Conservation (phyloP, 2,797 vertebrate genomes). For the Oreortyx pictus region DNA sequence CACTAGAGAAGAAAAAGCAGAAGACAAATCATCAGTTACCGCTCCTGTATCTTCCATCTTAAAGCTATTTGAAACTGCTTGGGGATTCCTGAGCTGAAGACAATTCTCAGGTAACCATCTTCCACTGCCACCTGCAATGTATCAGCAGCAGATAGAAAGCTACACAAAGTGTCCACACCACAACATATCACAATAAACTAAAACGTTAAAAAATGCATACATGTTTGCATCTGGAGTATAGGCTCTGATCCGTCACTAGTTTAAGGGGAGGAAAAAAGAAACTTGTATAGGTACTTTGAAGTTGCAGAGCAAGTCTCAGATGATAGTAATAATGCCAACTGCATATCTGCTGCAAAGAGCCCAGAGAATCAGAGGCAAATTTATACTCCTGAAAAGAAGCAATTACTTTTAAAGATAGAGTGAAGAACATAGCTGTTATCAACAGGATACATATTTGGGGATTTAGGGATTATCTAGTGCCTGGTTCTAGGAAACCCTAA, state of each 20-base stretch:
- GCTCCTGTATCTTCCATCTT: not conserved
- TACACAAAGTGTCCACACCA: not conserved
- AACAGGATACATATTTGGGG: not conserved
- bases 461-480: constrained; percentile 5
- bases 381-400: not conserved
- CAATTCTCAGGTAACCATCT: not conserved
- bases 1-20: not conserved
- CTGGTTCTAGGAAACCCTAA: not conserved
- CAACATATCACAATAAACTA: not conserved
- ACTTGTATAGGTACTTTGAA: not conserved
- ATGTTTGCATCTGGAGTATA: not conserved
- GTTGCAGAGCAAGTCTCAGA: not conserved
- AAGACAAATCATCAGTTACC: not conserved
- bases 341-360: not conserved
- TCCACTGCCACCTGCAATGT: not conserved
- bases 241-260: not conserved
- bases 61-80: not conserved
- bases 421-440: not conserved
- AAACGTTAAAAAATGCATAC: not conserved
- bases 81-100: not conserved
- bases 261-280: not conserved
- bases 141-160: not conserved
- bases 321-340: not conserved
- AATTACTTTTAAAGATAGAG: not conserved
- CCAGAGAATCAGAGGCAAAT: not conserved